Conservation (phyloP, 2,113 vertebrate species). For the Nibea coibor region DNA sequence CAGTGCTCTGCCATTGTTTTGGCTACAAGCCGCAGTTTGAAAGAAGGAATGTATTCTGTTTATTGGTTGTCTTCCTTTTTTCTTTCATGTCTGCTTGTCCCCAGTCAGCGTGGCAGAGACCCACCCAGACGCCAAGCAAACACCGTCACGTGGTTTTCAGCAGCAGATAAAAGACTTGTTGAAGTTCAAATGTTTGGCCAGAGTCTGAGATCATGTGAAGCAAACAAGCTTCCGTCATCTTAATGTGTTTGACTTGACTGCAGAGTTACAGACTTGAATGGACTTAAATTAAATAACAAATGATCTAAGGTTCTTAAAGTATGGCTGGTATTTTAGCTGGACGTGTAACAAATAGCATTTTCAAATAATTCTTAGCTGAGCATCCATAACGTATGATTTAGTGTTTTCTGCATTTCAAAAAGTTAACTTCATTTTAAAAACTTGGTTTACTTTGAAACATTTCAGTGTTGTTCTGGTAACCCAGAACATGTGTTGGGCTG, state of each 20-base stretch:
- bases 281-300: slow-evolving; percentile 25
- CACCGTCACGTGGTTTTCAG: slow-evolving; percentile 38
- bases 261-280: slow-evolving; percentile 23
- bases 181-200: slow-evolving; percentile 57
- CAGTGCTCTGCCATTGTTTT: slow-evolving; percentile 50
- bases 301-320: not conserved
- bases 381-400: not conserved
- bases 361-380: not conserved
- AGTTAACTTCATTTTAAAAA: not conserved
- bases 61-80: slow-evolving; percentile 33
- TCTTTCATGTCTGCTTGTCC: slow-evolving; percentile 53
- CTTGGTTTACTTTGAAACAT: not conserved
- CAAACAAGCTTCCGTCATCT: slow-evolving; percentile 32
- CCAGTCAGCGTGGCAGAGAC: slow-evolving; percentile 17
- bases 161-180: slow-evolving; percentile 47
- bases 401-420: not conserved
- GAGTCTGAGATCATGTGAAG: slow-evolving; percentile 39
- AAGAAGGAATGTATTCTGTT: slow-evolving; percentile 42
- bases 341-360: not conserved
- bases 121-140: slow-evolving; percentile 57
- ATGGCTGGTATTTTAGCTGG: not conserved
- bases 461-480: not conserved
- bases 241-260: slow-evolving; percentile 8
- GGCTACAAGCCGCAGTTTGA: slow-evolving; percentile 35
- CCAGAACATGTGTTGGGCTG: not conserved